These are phyloP conservation scores for Notiomystis cincta DNA, from an alignment of 2,113 vertebrate species.

Conservation along the genomic window DNA sequence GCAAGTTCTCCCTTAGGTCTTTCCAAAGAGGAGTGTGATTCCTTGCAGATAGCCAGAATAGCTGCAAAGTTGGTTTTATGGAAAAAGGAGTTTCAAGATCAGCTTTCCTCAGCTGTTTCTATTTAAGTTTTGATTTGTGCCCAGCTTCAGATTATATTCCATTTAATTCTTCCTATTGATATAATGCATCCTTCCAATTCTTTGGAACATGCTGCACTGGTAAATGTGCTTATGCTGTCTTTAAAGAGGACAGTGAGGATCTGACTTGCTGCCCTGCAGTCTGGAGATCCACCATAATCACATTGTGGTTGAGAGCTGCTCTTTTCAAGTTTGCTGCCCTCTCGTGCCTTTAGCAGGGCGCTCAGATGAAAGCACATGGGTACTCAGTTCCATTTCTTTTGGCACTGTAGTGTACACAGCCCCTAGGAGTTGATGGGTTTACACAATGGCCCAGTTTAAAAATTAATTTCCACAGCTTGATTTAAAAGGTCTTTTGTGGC, in stretches of 20 bases:
- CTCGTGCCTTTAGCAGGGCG: background rate
- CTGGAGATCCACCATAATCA: background rate
- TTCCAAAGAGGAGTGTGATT: background rate
- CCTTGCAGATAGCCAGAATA: background rate
- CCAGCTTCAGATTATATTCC: background rate
- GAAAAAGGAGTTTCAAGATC: background rate
- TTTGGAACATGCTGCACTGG: background rate
- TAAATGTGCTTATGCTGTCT: background rate
- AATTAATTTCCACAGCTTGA: constrained; percentile 11
- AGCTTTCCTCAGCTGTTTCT: background rate
- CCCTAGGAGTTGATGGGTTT: background rate
- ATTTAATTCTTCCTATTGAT: background rate
- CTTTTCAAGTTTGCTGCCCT: constrained; percentile 5
- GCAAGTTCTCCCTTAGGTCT: background rate
- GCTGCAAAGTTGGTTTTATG: background rate
- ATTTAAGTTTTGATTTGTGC: background rate
- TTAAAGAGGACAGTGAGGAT: background rate
- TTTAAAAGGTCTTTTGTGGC: background rate
- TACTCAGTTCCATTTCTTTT: background rate
- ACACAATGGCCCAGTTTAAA: background rate
- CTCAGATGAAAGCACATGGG: background rate
- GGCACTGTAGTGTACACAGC: background rate
- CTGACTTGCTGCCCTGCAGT: background rate
- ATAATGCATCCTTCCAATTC: background rate
- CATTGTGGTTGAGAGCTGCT: background rate